phyloP scores from a whole-genome alignment of 2,797 vertebrate genomes.

The Myotis vivesi region DNA sequence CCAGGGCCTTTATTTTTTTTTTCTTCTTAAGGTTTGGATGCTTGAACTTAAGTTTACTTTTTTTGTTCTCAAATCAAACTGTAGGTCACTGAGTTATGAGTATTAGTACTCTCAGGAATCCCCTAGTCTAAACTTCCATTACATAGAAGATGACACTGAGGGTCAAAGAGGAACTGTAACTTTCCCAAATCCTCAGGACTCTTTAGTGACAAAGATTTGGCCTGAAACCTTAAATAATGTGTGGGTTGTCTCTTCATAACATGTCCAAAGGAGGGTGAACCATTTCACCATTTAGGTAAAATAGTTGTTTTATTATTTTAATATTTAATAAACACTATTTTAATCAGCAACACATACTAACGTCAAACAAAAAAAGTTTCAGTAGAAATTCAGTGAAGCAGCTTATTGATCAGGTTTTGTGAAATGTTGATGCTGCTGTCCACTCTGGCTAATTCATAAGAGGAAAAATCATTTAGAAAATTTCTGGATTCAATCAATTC shows the following conservation, averaged over 20 bases:
- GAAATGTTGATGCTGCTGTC: background rate
- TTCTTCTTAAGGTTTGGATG: background rate
- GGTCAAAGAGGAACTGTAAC: background rate
- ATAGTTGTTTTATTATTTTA: background rate
- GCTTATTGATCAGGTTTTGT: background rate
- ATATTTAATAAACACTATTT: background rate
- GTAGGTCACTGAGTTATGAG: background rate
- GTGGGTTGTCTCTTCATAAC: background rate
- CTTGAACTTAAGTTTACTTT: conserved; percentile 29
- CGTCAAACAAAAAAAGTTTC: background rate
- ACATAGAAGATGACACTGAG: background rate
- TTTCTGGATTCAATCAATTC: background rate
- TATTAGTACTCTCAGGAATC: background rate
- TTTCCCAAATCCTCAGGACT: background rate
- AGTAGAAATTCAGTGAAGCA: background rate
- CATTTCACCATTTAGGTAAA: background rate
- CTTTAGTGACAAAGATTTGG: background rate
- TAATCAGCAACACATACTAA: background rate
- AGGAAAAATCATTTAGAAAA: conserved; percentile 44
- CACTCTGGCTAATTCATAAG: background rate
- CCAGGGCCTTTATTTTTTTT: background rate
- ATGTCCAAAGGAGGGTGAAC: background rate
- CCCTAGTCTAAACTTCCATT: background rate
- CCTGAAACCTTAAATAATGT: background rate
- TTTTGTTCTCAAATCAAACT: conserved; percentile 4